These are phyloP conservation scores for Vollenhovia emeryi DNA, from an alignment of 1,140 invertebrate genomes.

Conservation along the genomic window DNA sequence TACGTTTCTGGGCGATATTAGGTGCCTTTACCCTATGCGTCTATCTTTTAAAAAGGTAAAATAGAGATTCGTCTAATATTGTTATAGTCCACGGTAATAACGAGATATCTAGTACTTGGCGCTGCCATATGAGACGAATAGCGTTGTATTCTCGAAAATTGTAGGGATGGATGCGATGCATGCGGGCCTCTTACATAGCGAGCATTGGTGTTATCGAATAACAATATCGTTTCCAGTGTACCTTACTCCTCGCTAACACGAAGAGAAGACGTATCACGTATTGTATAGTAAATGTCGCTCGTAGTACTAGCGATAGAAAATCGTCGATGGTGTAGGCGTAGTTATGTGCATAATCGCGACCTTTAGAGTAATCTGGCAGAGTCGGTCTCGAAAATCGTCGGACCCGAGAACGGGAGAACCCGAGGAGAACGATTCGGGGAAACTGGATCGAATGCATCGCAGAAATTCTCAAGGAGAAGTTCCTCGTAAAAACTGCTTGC, in stretches of 20 bases:
- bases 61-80: neutral
- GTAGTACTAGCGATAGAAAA: constrained; percentile 56
- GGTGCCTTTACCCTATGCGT: too few relatives aligned
- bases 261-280: constrained; percentile 60
- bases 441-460: neutral
- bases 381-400: constrained; percentile 45
- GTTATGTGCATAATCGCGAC: constrained; percentile 55
- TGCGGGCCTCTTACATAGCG: constrained; percentile 33
- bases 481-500: neutral
- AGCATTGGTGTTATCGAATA: constrained; percentile 55
- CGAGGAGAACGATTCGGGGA: neutral
- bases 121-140: neutral
- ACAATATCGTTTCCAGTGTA: constrained; percentile 55
- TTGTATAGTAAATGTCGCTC: constrained; percentile 68
- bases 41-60: neutral
- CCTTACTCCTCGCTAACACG: constrained; percentile 51
- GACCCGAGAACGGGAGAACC: neutral
- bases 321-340: constrained; percentile 69
- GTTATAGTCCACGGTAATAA: neutral
- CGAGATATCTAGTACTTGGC: neutral
- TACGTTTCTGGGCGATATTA: too few relatives aligned
- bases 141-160: neutral
- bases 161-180: constrained; percentile 50
- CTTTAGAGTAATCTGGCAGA: constrained; percentile 17
- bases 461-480: neutral